These are phyloP conservation scores for Lophura nycthemera DNA, from an alignment of 2,113 vertebrate species.

Conservation along the genomic window DNA sequence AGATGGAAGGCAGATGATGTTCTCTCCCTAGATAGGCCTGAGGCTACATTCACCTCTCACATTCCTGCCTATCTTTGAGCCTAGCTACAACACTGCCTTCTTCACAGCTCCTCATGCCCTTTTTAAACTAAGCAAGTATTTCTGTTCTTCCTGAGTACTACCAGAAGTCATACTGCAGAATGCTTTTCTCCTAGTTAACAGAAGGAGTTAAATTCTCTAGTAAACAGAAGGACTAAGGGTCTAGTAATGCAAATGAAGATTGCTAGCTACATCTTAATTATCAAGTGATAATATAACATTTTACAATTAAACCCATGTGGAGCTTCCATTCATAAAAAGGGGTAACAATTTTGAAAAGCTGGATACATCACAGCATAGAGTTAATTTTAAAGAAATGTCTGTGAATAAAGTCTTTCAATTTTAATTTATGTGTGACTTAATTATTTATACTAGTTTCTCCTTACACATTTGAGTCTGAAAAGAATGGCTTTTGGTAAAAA, in stretches of 20 bases:
- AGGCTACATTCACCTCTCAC: not conserved
- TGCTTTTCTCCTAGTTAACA: not conserved
- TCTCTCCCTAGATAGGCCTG: not conserved
- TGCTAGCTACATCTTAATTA: not conserved
- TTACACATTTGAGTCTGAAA: not conserved
- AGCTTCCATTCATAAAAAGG: not conserved
- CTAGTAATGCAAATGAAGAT: not conserved
- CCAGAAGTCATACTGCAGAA: not conserved
- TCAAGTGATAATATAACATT: not conserved
- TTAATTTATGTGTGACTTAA: accelerated
- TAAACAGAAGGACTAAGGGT: not conserved
- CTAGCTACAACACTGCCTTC: not conserved
- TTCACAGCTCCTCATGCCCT: not conserved
- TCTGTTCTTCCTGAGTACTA: not conserved
- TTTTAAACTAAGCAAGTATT: not conserved
- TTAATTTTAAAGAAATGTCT: not conserved
- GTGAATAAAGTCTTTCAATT: not conserved
- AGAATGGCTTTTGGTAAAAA: not conserved
- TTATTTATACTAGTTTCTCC: not conserved
- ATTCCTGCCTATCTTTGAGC: not conserved
- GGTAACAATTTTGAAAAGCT: not conserved
- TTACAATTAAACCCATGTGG: not conserved
- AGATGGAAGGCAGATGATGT: conserved; percentile 8
- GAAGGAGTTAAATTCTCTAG: not conserved
- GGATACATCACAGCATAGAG: not conserved